A percentile compares a stretch with the other conserved stretches of the same genome.
Evolutionary conservation across 2,888 invertebrate genomes (phyloP).

Genomic region (Artemia sinica): DNA sequence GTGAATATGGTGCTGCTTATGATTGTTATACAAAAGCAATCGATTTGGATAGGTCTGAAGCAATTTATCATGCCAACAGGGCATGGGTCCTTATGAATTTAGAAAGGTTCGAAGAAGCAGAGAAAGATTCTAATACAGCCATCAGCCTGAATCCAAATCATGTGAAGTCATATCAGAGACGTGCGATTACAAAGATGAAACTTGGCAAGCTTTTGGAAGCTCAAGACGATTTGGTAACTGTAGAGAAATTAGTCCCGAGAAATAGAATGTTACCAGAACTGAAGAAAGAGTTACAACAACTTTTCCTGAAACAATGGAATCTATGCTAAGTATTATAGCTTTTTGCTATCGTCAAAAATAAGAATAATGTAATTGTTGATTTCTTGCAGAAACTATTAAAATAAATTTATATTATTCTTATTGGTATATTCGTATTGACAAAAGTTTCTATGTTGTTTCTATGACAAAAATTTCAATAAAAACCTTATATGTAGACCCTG

Average conservation of each 20-base stretch:
- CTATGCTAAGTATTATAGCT: too few species aligned
- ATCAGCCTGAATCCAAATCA: too few species aligned
- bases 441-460: too few species aligned
- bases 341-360: too few species aligned
- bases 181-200: not conserved
- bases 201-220: conserved; percentile 8
- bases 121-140: not conserved
- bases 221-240: not conserved
- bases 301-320: not conserved
- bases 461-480: too few species aligned
- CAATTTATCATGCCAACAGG: conserved; percentile 68
- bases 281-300: not conserved
- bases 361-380: too few species aligned
- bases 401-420: too few species aligned
- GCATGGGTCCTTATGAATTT: conserved; percentile 68
- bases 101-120: conserved; percentile 42
- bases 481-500: too few species aligned
- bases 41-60: conserved; percentile 60
- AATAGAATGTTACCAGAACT: not conserved
- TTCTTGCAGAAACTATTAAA: too few species aligned
- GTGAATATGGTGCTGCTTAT: conserved; percentile 34
- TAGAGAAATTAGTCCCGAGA: not conserved
- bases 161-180: too few species aligned
- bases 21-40: conserved; percentile 79
- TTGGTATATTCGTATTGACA: too few species aligned